Evolutionary conservation across 2,113 vertebrate species (phyloP).

Genomic region (Gnathochromis pfefferi): DNA sequence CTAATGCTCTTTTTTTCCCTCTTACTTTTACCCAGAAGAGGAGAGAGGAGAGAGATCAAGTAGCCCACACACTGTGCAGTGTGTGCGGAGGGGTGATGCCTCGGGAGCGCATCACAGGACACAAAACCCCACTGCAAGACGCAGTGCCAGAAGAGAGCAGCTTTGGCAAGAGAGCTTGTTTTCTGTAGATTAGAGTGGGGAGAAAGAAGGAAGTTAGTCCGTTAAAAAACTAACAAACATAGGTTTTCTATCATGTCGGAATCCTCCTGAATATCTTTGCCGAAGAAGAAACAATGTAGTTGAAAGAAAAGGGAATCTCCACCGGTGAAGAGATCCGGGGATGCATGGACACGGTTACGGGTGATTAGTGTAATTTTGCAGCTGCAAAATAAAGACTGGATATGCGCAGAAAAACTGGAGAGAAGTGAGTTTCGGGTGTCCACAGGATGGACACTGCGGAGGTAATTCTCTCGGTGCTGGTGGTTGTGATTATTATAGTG

Average conservation of each 20-base stretch:
- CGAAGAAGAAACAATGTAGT: conserved; percentile 61
- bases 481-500: conserved; percentile 85
- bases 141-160: conserved; percentile 37
- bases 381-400: conserved; percentile 33
- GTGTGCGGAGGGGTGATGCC: conserved; percentile 42
- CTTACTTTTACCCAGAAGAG: not conserved
- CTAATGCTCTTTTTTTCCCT: not conserved
- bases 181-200: not conserved
- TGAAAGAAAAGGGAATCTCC: conserved; percentile 49
- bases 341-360: conserved; percentile 56
- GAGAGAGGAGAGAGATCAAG: not conserved
- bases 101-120: conserved; percentile 50
- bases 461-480: conserved; percentile 78
- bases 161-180: conserved; percentile 5
- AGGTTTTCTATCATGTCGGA: conserved; percentile 21
- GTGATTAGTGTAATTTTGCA: conserved; percentile 31
- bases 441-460: conserved; percentile 86
- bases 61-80: conserved; percentile 30
- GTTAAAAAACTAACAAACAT: not conserved
- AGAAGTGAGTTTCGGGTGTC: conserved; percentile 54
- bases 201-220: not conserved
- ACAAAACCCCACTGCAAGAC: conserved; percentile 41
- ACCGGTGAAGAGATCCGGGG: conserved; percentile 29
- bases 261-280: conserved; percentile 35
- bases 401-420: conserved; percentile 38